Percentiles rank a stretch among this genome's conserved stretches.
Evolutionary conservation across 2,888 invertebrate genomes (phyloP).

Genomic region (Calameuta idolon): DNA sequence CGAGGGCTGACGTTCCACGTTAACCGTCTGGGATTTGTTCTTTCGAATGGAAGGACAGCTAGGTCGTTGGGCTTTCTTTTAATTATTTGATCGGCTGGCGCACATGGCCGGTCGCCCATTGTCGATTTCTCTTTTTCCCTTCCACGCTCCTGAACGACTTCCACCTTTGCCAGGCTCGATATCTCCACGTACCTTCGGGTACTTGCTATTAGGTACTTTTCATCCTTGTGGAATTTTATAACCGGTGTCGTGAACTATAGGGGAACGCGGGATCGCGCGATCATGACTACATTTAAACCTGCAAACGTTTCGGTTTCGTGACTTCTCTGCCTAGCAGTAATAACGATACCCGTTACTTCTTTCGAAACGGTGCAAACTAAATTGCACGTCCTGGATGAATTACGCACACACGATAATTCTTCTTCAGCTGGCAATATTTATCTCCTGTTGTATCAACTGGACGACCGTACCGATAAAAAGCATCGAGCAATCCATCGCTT

Average conservation of each 20-base stretch:
- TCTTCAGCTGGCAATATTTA: not conserved
- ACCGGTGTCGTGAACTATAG: not conserved
- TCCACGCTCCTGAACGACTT: constrained; percentile 45
- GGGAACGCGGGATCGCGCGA: not conserved
- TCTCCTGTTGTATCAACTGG: not conserved
- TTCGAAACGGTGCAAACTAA: constrained; percentile 49
- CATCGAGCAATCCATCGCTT: not conserved
- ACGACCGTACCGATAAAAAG: not conserved
- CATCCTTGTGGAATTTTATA: not conserved
- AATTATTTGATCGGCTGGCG: constrained; percentile 11
- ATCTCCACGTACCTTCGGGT: not conserved
- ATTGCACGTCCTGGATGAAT: constrained; percentile 46
- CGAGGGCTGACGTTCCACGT: constrained; percentile 36
- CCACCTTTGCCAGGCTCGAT: constrained; percentile 38
- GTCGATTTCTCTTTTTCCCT: constrained; percentile 50
- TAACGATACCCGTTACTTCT: constrained; percentile 50
- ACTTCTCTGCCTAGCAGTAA: constrained; percentile 37
- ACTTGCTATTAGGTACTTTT: not conserved
- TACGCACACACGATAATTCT: constrained; percentile 26
- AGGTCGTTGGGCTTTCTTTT: constrained; percentile 1
- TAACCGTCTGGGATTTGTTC: constrained; percentile 38
- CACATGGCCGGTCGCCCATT: constrained; percentile 20
- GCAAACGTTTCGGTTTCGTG: constrained; percentile 47
- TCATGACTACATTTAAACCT: not conserved
- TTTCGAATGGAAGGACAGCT: constrained; percentile 20